Percentiles rank a stretch among this genome's conserved stretches.
Evolutionary conservation across 2,113 vertebrate species (phyloP).

Genomic region (Rana temporaria): DNA sequence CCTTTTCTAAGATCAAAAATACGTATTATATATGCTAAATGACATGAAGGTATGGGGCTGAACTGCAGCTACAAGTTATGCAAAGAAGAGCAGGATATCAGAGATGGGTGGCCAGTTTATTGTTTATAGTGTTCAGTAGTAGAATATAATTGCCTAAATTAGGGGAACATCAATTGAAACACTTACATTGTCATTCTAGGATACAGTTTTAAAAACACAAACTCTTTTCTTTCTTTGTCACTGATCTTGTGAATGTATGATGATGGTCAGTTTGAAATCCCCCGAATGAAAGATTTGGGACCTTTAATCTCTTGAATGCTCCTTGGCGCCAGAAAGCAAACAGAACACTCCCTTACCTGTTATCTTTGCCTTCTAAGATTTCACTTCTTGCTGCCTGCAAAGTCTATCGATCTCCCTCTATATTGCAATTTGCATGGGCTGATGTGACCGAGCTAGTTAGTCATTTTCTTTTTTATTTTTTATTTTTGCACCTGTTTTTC

Average conservation of each 20-base stretch:
- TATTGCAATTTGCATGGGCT: constrained; percentile 64
- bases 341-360: constrained; percentile 68
- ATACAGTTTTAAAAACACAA: constrained; percentile 58
- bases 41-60: no score
- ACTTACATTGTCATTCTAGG: constrained; percentile 61
- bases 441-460: constrained; percentile 65
- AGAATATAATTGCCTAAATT: constrained; percentile 61
- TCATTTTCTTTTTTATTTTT: neutral
- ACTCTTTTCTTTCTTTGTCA: constrained; percentile 60
- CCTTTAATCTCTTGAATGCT: constrained; percentile 68
- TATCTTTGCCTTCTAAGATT: constrained; percentile 72
- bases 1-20: no score
- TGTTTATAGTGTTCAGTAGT: constrained; percentile 59
- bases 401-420: constrained; percentile 65
- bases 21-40: no score
- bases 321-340: constrained; percentile 72
- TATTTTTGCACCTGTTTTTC: neutral
- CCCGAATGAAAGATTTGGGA: constrained; percentile 71
- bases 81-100: neutral
- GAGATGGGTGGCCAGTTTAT: constrained; percentile 26
- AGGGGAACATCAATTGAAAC: constrained; percentile 57
- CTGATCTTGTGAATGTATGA: constrained; percentile 61
- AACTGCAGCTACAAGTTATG: no score
- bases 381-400: constrained; percentile 73
- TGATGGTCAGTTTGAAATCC: constrained; percentile 70